Evolutionary conservation across 2,797 vertebrate genomes (phyloP).

Genomic region (Muraenolepis orangiensis): DNA sequence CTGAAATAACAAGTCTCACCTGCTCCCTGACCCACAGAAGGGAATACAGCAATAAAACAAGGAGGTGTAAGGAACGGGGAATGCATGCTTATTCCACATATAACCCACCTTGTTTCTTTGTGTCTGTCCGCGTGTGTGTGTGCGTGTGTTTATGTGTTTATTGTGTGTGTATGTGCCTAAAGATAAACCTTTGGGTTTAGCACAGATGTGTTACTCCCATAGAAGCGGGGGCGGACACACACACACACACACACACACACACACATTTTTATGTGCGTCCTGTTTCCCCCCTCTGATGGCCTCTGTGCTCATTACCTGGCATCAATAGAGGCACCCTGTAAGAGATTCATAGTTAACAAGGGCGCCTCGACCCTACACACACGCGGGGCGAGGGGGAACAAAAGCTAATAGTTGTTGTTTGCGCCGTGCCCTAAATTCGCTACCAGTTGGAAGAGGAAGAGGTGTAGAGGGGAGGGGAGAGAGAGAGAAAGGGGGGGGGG

Average conservation of each 20-base stretch:
- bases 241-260: background rate
- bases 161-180: background rate
- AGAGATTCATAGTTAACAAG: background rate
- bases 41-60: no score
- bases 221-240: background rate
- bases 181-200: background rate
- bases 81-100: no score
- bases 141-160: no score
- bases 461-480: slow-evolving; percentile 25
- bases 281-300: no score
- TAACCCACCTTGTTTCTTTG: no score
- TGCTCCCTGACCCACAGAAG: background rate
- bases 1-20: background rate
- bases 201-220: background rate
- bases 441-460: background rate
- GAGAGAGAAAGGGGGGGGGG: slow-evolving; percentile 19
- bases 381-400: background rate
- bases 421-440: background rate
- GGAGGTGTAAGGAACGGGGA: background rate
- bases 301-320: background rate
- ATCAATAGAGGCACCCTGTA: background rate
- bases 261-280: background rate
- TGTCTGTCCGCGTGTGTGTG: no score
- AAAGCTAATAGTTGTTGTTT: background rate
- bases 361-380: background rate